Percentiles rank a stretch among this genome's conserved stretches.
Conservation (phyloP, 2,888 invertebrate genomes). For the Xylophagus ater region DNA sequence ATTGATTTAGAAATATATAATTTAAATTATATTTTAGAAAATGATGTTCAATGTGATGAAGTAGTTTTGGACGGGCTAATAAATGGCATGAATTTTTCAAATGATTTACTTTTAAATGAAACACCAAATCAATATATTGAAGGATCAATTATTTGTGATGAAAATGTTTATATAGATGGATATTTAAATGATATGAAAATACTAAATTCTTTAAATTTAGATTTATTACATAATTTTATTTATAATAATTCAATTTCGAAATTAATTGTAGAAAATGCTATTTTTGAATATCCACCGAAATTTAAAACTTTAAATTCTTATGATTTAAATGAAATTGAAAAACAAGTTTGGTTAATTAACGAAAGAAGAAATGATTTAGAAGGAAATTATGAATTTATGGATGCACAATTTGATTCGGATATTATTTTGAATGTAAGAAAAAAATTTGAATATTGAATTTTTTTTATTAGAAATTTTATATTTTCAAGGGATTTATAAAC, state of each 20-base stretch:
- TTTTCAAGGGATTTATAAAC: conserved; percentile 40
- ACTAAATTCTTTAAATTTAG: conserved; percentile 26
- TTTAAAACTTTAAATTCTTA: conserved; percentile 37
- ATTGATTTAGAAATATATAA: not conserved
- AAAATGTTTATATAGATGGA: conserved; percentile 20
- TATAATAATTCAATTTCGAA: conserved; percentile 18
- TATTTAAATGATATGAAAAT: conserved; percentile 21
- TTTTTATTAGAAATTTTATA: conserved; percentile 22
- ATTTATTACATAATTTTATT: conserved; percentile 22
- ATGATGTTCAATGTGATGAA: conserved; percentile 5
- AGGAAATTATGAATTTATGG: conserved; percentile 19
- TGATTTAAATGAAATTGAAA: conserved; percentile 29
- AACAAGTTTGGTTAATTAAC: conserved; percentile 43
- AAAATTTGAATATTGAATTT: conserved; percentile 18
- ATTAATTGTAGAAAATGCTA: conserved; percentile 36
- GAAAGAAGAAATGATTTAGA: conserved; percentile 25
- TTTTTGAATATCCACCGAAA: conserved; percentile 37
- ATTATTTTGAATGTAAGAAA: conserved; percentile 3
- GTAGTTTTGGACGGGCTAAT: conserved; percentile 27
- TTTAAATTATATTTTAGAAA: not conserved
- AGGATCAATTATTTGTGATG: conserved; percentile 20
- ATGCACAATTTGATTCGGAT: conserved; percentile 5
- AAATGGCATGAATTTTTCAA: conserved; percentile 36
- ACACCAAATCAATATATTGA: conserved; percentile 24
- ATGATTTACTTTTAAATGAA: conserved; percentile 37